Evolutionary conservation across 1,140 invertebrate species (phyloP).

Genomic region (Steinernema khuongi): DNA sequence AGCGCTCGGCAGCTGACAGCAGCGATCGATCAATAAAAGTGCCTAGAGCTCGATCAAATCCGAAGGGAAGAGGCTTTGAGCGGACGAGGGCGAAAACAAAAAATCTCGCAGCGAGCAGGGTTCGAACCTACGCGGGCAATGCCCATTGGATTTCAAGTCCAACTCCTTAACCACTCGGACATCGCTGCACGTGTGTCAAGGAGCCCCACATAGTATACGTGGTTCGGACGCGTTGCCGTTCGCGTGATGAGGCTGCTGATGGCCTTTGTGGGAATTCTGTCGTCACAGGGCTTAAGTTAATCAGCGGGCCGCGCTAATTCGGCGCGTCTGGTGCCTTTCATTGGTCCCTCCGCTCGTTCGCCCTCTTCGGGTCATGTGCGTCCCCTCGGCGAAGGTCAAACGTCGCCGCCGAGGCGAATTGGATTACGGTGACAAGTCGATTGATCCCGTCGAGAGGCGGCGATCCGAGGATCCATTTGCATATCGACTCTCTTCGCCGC

Average conservation of each 20-base stretch:
- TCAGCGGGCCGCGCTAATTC: conserved; percentile 9
- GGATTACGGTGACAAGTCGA: conserved; percentile 4
- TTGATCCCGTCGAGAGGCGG: not conserved
- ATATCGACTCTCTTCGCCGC: conserved; percentile 6
- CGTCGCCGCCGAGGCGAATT: not conserved
- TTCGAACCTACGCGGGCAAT: conserved; percentile 80
- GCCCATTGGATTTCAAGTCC: conserved; percentile 83
- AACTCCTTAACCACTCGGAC: conserved; percentile 84
- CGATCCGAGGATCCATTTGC: not conserved
- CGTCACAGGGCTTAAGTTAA: conserved; percentile 13
- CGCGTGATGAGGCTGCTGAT: not conserved
- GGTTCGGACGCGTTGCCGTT: not conserved
- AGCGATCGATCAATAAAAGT: conserved; percentile 5
- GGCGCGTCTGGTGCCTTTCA: not conserved
- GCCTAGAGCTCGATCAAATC: not conserved
- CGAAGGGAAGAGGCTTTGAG: not conserved
- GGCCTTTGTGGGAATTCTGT: not conserved
- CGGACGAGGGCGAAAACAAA: not conserved
- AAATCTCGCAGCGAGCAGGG: conserved; percentile 72
- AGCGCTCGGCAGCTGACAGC: not conserved
- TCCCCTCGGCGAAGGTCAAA: conserved; percentile 1
- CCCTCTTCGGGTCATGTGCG: not conserved
- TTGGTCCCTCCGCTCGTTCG: not conserved
- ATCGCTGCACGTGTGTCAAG: conserved; percentile 61
- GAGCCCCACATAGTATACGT: not conserved